A percentile compares a stretch with the other conserved stretches of the same genome.
phyloP scores from a whole-genome alignment of 2,113 vertebrate species.

The Tragulus kanchil region DNA sequence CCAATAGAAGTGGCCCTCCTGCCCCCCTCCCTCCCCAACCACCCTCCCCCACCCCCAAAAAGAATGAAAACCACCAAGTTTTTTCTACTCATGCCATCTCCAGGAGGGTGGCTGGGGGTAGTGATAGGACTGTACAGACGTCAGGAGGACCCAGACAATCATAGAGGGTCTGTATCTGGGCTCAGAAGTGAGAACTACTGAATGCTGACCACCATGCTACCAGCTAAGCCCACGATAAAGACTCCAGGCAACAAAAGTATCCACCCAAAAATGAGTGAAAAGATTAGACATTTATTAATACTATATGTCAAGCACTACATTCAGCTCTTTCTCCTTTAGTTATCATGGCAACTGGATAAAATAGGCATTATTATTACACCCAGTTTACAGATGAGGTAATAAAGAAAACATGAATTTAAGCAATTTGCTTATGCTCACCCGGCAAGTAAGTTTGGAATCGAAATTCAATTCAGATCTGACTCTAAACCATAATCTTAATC shows the following conservation, averaged over 20 bases:
- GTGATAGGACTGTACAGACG: not conserved
- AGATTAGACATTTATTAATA: slow-evolving; percentile 33
- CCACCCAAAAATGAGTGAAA: not conserved
- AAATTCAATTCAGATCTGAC: slow-evolving; percentile 25
- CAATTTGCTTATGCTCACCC: not conserved
- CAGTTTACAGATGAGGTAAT: not conserved
- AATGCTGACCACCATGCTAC: not conserved
- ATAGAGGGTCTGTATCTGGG: not conserved
- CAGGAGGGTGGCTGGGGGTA: not conserved
- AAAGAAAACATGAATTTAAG: slow-evolving; percentile 47
- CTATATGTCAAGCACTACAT: not conserved
- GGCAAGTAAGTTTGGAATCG: slow-evolving; percentile 34
- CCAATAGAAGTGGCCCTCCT: too few species aligned
- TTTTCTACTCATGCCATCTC: not conserved
- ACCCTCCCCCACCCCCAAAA: too few species aligned
- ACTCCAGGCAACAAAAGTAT: not conserved
- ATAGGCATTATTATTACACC: not conserved
- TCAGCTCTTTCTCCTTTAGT: slow-evolving; percentile 32
- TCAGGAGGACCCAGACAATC: not conserved
- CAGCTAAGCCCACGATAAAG: not conserved
- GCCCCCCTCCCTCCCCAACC: too few species aligned
- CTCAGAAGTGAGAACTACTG: slow-evolving; percentile 25
- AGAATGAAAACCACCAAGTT: not conserved
- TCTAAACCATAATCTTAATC: slow-evolving; percentile 37
- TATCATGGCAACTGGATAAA: slow-evolving; percentile 19